Evolutionary conservation across 2,888 invertebrate genomes (phyloP).

Genomic region (Folsomia candida): DNA sequence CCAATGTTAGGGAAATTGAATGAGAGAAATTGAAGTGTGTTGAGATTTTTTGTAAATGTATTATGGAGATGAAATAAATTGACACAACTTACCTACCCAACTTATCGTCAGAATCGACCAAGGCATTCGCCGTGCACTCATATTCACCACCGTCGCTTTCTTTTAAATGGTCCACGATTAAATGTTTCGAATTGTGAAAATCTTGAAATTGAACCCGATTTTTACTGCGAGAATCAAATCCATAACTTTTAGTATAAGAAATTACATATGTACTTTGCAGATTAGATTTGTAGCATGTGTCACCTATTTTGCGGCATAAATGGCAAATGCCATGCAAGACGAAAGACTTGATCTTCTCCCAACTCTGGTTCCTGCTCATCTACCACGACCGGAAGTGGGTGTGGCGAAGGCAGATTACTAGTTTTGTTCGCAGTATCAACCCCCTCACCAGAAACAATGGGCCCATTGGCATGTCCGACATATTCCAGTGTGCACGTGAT

Average conservation of each 20-base stretch:
- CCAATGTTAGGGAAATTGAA: no score
- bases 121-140: constrained; percentile 31
- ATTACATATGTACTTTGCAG: constrained; percentile 6
- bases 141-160: constrained; percentile 41
- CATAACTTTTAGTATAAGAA: no score
- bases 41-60: no score
- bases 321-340: constrained; percentile 42
- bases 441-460: no score
- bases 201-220: constrained; percentile 34
- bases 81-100: no score
- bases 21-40: no score
- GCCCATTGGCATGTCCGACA: no score
- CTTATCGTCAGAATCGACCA: constrained; percentile 19
- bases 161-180: constrained; percentile 35
- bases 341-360: constrained; percentile 28
- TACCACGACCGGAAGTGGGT: no score
- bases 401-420: no score
- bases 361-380: no score
- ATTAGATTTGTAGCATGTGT: neutral
- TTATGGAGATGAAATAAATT: no score
- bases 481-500: constrained; percentile 35
- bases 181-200: constrained; percentile 26
- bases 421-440: no score
- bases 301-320: constrained; percentile 39
- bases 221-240: constrained; percentile 33